A percentile compares a stretch with the other conserved stretches of the same genome.
Evolutionary conservation across 2,888 invertebrate genomes (phyloP).

Genomic region (Habroteleia sp.): DNA sequence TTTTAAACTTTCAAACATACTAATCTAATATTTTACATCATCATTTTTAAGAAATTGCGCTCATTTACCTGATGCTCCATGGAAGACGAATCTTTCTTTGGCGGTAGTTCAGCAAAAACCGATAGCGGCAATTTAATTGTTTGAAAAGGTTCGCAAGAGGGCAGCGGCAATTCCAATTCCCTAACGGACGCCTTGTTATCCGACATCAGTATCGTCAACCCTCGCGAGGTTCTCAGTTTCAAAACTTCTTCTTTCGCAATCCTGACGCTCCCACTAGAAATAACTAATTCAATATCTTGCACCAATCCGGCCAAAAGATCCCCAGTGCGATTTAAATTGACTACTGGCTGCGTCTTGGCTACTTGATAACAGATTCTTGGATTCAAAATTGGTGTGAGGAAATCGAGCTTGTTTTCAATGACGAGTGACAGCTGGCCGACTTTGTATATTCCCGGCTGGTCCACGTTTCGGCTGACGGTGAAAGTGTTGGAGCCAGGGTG

Average conservation of each 20-base stretch:
- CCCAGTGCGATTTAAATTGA: slow-evolving; percentile 83
- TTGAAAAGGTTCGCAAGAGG: slow-evolving; percentile 84
- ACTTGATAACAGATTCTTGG: slow-evolving; percentile 84
- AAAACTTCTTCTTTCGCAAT: slow-evolving; percentile 86
- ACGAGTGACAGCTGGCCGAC: slow-evolving; percentile 87
- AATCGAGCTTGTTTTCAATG: slow-evolving; percentile 86
- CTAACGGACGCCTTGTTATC: slow-evolving; percentile 74
- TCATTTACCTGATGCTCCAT: slow-evolving; percentile 88
- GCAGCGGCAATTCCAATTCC: slow-evolving; percentile 74
- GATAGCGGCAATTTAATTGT: slow-evolving; percentile 84
- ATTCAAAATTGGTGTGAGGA: slow-evolving; percentile 85
- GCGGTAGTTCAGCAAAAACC: slow-evolving; percentile 88
- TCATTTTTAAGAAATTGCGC: slow-evolving; percentile 3
- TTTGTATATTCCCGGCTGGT: slow-evolving; percentile 86
- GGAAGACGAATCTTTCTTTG: slow-evolving; percentile 86
- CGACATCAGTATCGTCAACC: slow-evolving; percentile 83
- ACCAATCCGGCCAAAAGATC: slow-evolving; percentile 91
- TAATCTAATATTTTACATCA: no score
- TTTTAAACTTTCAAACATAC: no score
- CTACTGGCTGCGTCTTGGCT: slow-evolving; percentile 83
- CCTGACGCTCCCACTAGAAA: slow-evolving; percentile 89
- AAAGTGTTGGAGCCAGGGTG: slow-evolving; percentile 87
- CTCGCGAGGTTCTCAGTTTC: slow-evolving; percentile 86
- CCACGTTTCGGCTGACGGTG: slow-evolving; percentile 84
- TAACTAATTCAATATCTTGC: slow-evolving; percentile 88